Conservation (phyloP, 2,113 vertebrate species). For the Phylloscopus whistleri region DNA sequence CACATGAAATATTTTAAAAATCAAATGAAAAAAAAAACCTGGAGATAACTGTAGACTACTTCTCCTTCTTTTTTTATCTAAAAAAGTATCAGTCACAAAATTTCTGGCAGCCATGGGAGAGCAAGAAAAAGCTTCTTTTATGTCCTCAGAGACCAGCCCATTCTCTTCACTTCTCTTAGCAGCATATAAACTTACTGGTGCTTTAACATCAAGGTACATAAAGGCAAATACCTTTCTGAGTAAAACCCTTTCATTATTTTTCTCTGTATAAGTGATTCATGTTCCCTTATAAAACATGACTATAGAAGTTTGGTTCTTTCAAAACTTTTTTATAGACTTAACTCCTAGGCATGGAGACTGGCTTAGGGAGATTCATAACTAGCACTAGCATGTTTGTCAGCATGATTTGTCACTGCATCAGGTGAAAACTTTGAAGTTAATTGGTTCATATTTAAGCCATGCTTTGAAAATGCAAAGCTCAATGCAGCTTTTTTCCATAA, state of each 20-base stretch:
- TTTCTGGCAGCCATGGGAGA: not conserved
- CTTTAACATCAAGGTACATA: conserved; percentile 30
- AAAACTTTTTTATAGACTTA: conserved; percentile 10
- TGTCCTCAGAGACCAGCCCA: not conserved
- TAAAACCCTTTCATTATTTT: conserved; percentile 46
- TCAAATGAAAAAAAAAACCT: not conserved
- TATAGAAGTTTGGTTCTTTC: not conserved
- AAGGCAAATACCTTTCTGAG: conserved; percentile 23
- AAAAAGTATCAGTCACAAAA: not conserved
- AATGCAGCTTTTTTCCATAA: conserved; percentile 7
- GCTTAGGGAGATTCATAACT: conserved; percentile 3
- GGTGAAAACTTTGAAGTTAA: conserved; percentile 45
- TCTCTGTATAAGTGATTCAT: conserved; percentile 22
- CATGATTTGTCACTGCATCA: conserved; percentile 24
- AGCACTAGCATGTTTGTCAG: not conserved
- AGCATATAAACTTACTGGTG: not conserved
- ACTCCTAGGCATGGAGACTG: not conserved
- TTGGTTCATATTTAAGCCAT: conserved; percentile 37
- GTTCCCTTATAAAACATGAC: not conserved
- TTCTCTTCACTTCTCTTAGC: not conserved
- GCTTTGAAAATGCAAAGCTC: conserved; percentile 30
- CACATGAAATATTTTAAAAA: not conserved
- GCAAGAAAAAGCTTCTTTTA: not conserved
- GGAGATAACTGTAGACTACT: not conserved
- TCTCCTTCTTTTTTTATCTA: not conserved